Evolutionary conservation across 2,888 invertebrate species (phyloP), one percentile per base, ranked within the genome.

Genomic region (Rutpela maculata): DNA sequence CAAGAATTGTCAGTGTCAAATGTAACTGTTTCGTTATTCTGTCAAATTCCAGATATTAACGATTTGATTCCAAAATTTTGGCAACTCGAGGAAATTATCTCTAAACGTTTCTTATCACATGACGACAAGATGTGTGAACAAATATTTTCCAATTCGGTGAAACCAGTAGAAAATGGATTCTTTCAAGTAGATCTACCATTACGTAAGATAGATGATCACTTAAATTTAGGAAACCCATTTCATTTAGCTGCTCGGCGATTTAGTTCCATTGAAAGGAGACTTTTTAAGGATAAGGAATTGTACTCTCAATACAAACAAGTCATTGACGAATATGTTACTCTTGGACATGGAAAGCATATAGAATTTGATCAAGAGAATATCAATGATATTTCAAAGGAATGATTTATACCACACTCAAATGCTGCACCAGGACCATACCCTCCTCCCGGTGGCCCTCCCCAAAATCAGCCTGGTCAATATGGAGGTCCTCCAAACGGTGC

Each of bases 341-440:
- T n/a, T n/a, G n/a, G n/a, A n/a, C n/a, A n/a, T n/a, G n/a, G 57
- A 10, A 18, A 69, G 38, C 11, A 35, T 35, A 31, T 6, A 31
- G 31, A 62, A 31, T 31, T 62, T 26, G 62, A 9, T 7, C 4
- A 62, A n/a, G 7, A 62, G 31, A 62, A 31, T 62, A 12, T n/a
- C n/a, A n/a, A n/a, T n/a, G n/a, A n/a, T n/a, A n/a, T n/a, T n/a
- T n/a, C n/a, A n/a, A n/a, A n/a, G 19, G n/a, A n/a, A n/a, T n/a
- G n/a, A n/a, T n/a, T n/a, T n/a, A n/a, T n/a, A n/a, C 87, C 89
- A 2, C 87, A 85, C 73, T 79, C 81, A 2, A 83, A 83, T 17
- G 38, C 84, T 12, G 87, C 88, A 35, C 89, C 87, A 67, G 90
- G 91, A 84, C 78, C 83, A n/a, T 79, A 79, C 19, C 90, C 90